These are phyloP conservation scores for Pollicipes pollicipes DNA, from an alignment of 1,140 invertebrate species.

Conservation along the genomic window DNA sequence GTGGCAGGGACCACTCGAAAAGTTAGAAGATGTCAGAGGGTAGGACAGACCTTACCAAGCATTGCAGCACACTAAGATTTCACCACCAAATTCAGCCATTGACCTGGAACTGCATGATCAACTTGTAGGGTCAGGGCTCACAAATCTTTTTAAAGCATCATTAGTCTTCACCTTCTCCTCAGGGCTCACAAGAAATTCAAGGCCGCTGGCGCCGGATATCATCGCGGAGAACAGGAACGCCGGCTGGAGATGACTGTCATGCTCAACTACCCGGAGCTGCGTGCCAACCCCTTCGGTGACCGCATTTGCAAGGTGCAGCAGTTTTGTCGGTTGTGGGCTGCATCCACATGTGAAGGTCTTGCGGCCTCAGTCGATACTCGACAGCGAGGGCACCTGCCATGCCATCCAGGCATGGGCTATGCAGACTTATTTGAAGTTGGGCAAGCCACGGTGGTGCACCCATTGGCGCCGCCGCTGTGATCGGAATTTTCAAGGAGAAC, in stretches of 20 bases:
- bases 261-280: constrained; percentile 53
- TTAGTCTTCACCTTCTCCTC: constrained; percentile 23
- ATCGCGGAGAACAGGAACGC: constrained; percentile 68
- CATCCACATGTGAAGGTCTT: no score
- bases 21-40: no score
- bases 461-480: no score
- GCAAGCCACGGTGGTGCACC: no score
- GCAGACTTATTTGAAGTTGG: no score
- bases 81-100: neutral
- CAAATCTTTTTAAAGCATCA: neutral
- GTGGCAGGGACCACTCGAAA: no score
- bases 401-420: no score
- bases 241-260: constrained; percentile 66
- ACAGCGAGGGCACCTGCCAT: no score
- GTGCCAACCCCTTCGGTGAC: constrained; percentile 72
- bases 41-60: no score
- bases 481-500: no score
- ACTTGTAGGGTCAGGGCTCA: neutral
- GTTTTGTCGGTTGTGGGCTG: no score
- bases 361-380: no score
- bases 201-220: constrained; percentile 57
- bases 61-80: neutral
- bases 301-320: constrained; percentile 52
- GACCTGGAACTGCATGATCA: neutral
- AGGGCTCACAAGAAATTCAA: constrained; percentile 78